Conservation (phyloP, 1,140 invertebrate species). For the Trachymyrmex septentrionalis region DNA sequence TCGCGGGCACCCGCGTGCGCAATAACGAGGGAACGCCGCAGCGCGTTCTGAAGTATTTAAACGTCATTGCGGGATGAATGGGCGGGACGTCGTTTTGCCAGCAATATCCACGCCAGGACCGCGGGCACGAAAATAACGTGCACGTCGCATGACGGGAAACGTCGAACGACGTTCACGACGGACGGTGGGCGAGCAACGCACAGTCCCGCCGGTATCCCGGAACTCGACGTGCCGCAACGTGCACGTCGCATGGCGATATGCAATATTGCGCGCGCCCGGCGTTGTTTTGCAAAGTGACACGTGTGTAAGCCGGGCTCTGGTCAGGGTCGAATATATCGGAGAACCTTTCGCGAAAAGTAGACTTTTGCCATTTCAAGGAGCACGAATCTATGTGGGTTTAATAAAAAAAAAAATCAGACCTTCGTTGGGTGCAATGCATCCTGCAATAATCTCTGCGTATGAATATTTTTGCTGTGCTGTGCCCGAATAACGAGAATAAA, state of each 20-base stretch:
- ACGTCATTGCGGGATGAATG: slow-evolving; percentile 61
- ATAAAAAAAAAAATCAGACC: neutral
- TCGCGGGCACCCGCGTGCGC: slow-evolving; percentile 37
- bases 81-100: slow-evolving; percentile 43
- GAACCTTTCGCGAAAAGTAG: neutral
- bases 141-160: slow-evolving; percentile 52
- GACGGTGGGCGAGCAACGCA: neutral
- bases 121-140: slow-evolving; percentile 49
- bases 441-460: neutral
- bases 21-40: slow-evolving; percentile 47
- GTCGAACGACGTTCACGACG: slow-evolving; percentile 27
- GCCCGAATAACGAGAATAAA: slow-evolving; percentile 10
- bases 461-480: slow-evolving; percentile 22
- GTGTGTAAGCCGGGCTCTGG: neutral
- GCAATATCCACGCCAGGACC: slow-evolving; percentile 41
- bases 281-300: slow-evolving; percentile 42
- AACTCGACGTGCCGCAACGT: slow-evolving; percentile 30
- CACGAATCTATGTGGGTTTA: neutral
- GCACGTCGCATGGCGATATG: slow-evolving; percentile 50
- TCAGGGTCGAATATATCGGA: slow-evolving; percentile 17
- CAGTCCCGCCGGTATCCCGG: neutral
- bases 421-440: slow-evolving; percentile 17
- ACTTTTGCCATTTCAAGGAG: neutral
- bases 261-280: slow-evolving; percentile 13
- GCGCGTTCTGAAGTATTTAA: slow-evolving; percentile 63